A percentile compares a stretch with the other conserved stretches of the same genome.
Evolutionary conservation across 2,113 vertebrate species (phyloP).

Genomic region (Xiphophorus hellerii): DNA sequence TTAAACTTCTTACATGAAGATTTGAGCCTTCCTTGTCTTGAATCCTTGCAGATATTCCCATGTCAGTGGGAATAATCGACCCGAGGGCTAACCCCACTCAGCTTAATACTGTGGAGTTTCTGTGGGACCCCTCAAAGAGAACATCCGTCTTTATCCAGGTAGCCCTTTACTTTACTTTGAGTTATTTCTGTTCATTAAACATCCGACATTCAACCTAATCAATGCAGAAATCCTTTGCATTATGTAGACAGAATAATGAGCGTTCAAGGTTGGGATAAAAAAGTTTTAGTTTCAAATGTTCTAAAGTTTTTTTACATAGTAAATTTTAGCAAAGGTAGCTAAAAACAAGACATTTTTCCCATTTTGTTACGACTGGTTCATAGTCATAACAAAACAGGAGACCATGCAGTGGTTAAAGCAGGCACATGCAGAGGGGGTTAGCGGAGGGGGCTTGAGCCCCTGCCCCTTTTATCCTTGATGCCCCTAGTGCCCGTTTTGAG

Average conservation of each 20-base stretch:
- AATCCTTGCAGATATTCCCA: constrained; percentile 89
- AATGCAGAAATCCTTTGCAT: neutral
- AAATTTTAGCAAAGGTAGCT: neutral
- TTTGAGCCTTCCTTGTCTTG: constrained; percentile 37
- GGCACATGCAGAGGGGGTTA: no score
- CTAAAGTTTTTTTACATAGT: neutral
- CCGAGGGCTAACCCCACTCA: constrained; percentile 96
- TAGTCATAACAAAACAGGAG: no score
- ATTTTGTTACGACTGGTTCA: no score
- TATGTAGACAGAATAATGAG: neutral
- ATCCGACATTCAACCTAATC: neutral
- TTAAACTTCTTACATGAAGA: neutral
- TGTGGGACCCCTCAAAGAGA: constrained; percentile 96
- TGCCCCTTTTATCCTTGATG: no score
- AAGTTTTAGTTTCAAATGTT: no score
- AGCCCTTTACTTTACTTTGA: constrained; percentile 27
- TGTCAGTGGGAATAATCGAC: constrained; percentile 98
- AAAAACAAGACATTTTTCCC: no score
- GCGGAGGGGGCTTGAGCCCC: no score
- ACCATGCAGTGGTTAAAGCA: no score
- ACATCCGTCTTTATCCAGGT: constrained; percentile 99
- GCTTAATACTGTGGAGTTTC: constrained; percentile 97
- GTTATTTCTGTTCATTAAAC: constrained; percentile 16
- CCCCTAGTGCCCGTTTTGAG: no score
- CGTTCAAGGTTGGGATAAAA: no score